phyloP scores from a whole-genome alignment of 2,888 invertebrate genomes.

The Acrocyrtus sp. region DNA sequence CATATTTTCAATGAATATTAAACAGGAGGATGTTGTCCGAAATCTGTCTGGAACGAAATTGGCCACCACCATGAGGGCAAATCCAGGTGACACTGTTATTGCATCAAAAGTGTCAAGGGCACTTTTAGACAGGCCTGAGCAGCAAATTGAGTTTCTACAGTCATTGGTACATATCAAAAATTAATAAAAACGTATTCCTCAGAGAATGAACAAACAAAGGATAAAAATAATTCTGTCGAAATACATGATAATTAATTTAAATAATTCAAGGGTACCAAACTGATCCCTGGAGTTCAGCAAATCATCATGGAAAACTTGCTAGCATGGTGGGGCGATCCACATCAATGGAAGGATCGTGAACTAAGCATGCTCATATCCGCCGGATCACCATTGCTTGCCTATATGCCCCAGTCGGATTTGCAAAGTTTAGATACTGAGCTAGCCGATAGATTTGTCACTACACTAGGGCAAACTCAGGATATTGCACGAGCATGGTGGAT shows the following conservation, averaged over 20 bases:
- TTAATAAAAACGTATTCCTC: background rate
- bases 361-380: conserved; percentile 48
- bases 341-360: conserved; percentile 52
- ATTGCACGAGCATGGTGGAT: conserved; percentile 53
- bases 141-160: conserved; percentile 55
- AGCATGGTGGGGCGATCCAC: conserved; percentile 54
- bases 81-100: conserved; percentile 51
- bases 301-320: conserved; percentile 48
- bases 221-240: background rate
- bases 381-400: conserved; percentile 49
- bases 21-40: conserved; percentile 18
- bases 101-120: conserved; percentile 43
- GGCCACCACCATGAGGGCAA: conserved; percentile 42
- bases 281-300: conserved; percentile 49
- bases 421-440: conserved; percentile 53
- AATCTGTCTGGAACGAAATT: conserved; percentile 52
- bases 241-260: background rate
- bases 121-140: conserved; percentile 32
- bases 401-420: conserved; percentile 41
- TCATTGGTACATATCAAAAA: conserved; percentile 36
- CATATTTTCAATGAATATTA: too few relatives aligned
- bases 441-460: conserved; percentile 50
- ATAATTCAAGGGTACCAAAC: conserved; percentile 52
- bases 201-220: background rate
- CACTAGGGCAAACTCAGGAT: conserved; percentile 51